A percentile compares a stretch with the other conserved stretches of the same genome.
phyloP scores from a whole-genome alignment of 2,888 invertebrate genomes.

The Conistra vaccinii region DNA sequence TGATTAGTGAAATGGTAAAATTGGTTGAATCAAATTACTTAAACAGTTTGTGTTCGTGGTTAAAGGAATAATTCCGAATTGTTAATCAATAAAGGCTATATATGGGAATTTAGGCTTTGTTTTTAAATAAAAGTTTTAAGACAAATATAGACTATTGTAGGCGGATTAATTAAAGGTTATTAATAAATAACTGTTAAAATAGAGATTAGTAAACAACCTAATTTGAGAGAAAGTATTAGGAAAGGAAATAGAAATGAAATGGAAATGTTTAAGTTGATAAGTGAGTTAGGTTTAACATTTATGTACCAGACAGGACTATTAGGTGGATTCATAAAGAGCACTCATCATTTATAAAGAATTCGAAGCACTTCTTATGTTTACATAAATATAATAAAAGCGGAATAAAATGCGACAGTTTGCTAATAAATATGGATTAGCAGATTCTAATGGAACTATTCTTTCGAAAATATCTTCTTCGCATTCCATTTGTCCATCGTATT shows the following conservation, averaged over 20 bases:
- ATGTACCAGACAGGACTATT: background rate
- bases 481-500: slow-evolving; percentile 2
- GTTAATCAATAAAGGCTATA: slow-evolving; percentile 46
- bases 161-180: slow-evolving; percentile 41
- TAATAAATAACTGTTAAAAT: slow-evolving; percentile 10
- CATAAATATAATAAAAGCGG: slow-evolving; percentile 33
- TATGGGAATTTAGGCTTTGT: slow-evolving; percentile 41
- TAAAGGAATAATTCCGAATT: slow-evolving; percentile 53
- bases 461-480: slow-evolving; percentile 5
- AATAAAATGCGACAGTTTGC: slow-evolving; percentile 38
- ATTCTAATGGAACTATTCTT: slow-evolving; percentile 23
- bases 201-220: background rate
- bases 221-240: slow-evolving; percentile 19
- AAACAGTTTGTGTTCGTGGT: slow-evolving; percentile 53
- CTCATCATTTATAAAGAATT: background rate
- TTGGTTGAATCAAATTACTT: slow-evolving; percentile 69
- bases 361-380: slow-evolving; percentile 20
- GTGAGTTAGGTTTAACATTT: background rate
- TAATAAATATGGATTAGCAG: slow-evolving; percentile 55
- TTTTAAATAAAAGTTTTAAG: slow-evolving; percentile 16
- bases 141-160: slow-evolving; percentile 33
- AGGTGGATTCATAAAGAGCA: background rate
- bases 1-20: slow-evolving; percentile 74
- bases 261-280: background rate
- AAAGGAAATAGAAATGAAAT: background rate